These are phyloP conservation scores for Physocephala rufipes DNA, from an alignment of 2,888 invertebrate species.

Conservation along the genomic window DNA sequence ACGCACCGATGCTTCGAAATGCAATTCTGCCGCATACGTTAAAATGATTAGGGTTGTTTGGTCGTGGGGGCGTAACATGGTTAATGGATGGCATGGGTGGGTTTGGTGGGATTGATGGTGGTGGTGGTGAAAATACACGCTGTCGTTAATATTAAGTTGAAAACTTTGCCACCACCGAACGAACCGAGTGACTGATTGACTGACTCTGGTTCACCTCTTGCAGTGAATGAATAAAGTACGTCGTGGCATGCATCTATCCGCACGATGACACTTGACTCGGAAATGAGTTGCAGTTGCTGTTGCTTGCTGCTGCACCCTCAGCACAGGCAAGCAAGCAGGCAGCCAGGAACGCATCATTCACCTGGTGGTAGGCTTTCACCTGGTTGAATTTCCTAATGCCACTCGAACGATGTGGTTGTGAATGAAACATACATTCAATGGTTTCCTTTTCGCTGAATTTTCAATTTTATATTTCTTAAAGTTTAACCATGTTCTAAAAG, in stretches of 20 bases:
- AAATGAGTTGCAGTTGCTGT: constrained; percentile 35
- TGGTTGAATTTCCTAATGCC: constrained; percentile 14
- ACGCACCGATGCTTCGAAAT: constrained; percentile 25
- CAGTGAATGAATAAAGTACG: constrained; percentile 6
- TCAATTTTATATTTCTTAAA: too few relatives aligned
- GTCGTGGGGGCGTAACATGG: too few relatives aligned
- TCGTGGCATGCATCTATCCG: constrained; percentile 13
- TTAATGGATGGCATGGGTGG: too few relatives aligned
- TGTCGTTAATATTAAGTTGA: not conserved
- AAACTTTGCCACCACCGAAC: constrained; percentile 14
- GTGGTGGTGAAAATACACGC: not conserved
- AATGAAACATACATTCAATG: constrained; percentile 37
- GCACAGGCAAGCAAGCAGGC: not conserved
- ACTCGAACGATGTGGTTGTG: constrained; percentile 19
- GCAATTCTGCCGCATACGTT: constrained; percentile 30
- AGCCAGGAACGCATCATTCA: constrained; percentile 1
- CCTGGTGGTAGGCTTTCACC: not conserved
- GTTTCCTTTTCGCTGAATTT: not conserved
- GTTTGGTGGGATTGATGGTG: constrained; percentile 1
- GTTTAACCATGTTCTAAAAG: not conserved
- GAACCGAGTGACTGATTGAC: too few relatives aligned
- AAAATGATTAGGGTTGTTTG: not conserved
- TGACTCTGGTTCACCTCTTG: not conserved
- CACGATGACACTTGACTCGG: constrained; percentile 38
- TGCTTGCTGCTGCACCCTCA: too few relatives aligned